These are phyloP conservation scores for Erpobdella octoculata DNA, from an alignment of 2,888 invertebrate species.

Conservation along the genomic window DNA sequence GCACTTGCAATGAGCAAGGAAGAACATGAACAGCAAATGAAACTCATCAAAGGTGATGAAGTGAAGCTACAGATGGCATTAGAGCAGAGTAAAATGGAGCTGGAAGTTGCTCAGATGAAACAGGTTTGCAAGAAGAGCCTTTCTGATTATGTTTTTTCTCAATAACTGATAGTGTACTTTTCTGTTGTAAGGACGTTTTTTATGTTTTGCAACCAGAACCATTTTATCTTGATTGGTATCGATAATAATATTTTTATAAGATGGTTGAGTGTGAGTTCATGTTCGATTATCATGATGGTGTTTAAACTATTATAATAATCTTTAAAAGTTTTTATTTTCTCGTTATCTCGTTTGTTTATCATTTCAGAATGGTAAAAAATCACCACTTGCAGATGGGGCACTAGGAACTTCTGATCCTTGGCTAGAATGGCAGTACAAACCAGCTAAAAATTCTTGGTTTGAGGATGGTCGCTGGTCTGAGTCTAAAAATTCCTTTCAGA, in stretches of 20 bases:
- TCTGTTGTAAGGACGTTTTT: not conserved
- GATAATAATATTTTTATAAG: no score
- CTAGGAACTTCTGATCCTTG: not conserved
- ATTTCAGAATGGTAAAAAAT: not conserved
- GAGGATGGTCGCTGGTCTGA: not conserved
- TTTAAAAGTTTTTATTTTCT: not conserved
- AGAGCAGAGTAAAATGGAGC: constrained; percentile 66
- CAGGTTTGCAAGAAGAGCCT: no score
- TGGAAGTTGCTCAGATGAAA: constrained; percentile 10
- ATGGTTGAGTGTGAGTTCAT: no score
- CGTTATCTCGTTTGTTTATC: not conserved
- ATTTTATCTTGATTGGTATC: no score
- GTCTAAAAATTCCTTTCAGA: not conserved
- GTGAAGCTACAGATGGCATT: constrained; percentile 88
- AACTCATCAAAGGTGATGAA: constrained; percentile 85
- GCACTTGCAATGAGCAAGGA: constrained; percentile 97
- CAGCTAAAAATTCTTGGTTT: not conserved
- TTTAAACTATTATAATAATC: not conserved
- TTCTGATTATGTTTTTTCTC: no score
- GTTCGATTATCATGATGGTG: not conserved
- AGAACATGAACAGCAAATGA: constrained; percentile 93
- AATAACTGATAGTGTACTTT: no score
- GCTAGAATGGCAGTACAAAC: constrained; percentile 1
- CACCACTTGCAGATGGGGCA: not conserved
- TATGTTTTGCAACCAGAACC: not conserved